A percentile compares a stretch with the other conserved stretches of the same genome.
phyloP scores from a whole-genome alignment of 2,888 invertebrate species.

The Archips crataeganus region DNA sequence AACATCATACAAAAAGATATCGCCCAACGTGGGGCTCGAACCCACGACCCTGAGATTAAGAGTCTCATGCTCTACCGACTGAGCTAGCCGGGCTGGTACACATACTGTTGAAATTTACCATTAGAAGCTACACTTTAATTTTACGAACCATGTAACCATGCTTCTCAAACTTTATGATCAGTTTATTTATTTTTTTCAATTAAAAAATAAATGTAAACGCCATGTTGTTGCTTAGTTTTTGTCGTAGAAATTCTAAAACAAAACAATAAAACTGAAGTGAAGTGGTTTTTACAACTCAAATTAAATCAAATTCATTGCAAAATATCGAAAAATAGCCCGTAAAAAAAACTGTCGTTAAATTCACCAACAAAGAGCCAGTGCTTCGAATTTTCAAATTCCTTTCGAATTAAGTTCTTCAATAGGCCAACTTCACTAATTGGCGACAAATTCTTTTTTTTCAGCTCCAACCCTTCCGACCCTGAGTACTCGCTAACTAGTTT shows the following conservation, averaged over 20 bases:
- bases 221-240: not conserved
- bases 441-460: conserved; percentile 45
- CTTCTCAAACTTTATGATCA: conserved; percentile 20
- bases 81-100: conserved; percentile 83
- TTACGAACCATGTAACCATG: not conserved
- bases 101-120: not conserved
- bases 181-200: not conserved
- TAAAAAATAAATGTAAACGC: too few species aligned
- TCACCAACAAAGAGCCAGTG: conserved; percentile 12
- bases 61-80: conserved; percentile 87
- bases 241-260: too few species aligned
- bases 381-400: conserved; percentile 36
- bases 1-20: conserved; percentile 20
- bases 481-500: conserved; percentile 48
- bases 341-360: conserved; percentile 10
- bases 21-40: conserved; percentile 81
- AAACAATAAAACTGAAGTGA: too few species aligned
- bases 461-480: conserved; percentile 40
- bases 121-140: not conserved
- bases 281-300: too few species aligned
- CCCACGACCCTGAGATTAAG: conserved; percentile 88
- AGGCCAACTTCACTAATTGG: conserved; percentile 44
- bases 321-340: too few species aligned
- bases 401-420: conserved; percentile 44
- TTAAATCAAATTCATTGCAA: too few species aligned